Percentiles rank a stretch among this genome's conserved stretches.
Conservation (phyloP, 2,113 vertebrate species). For the Trichomycterus rosablanca region DNA sequence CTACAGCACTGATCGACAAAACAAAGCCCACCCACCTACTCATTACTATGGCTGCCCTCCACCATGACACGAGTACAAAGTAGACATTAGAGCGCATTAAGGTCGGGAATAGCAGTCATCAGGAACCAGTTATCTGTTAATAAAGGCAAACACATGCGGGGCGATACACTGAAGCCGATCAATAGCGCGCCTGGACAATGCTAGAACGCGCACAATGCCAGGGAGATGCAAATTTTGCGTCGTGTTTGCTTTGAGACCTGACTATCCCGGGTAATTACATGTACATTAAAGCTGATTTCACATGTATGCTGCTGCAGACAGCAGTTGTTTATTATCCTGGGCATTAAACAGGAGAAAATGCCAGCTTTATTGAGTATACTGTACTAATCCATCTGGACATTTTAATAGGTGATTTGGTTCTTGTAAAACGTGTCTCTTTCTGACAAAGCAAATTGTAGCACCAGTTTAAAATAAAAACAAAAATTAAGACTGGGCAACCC, state of each 20-base stretch:
- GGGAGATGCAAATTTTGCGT: conserved; percentile 95
- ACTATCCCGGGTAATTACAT: conserved; percentile 99
- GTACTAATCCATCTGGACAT: conserved; percentile 49
- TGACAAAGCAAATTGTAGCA: no score
- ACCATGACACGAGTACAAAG: conserved; percentile 99
- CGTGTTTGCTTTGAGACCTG: conserved; percentile 98
- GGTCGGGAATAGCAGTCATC: conserved; percentile 96
- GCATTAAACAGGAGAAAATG: conserved; percentile 64
- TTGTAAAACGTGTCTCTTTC: not conserved
- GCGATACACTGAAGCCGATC: conserved; percentile 96
- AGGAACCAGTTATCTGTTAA: conserved; percentile 99
- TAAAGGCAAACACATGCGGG: conserved; percentile 99
- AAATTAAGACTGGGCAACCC: no score
- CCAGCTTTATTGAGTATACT: conserved; percentile 82
- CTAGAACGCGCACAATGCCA: conserved; percentile 75
- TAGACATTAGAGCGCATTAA: conserved; percentile 99
- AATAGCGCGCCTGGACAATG: conserved; percentile 93
- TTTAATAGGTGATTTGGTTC: not conserved
- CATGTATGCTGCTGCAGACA: conserved; percentile 80
- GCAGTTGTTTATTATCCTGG: conserved; percentile 81
- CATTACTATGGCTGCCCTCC: conserved; percentile 91
- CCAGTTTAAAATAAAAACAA: no score
- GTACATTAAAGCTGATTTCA: conserved; percentile 99
- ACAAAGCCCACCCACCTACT: conserved; percentile 97
- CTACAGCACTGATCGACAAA: conserved; percentile 79